Evolutionary conservation across 2,797 vertebrate genomes (phyloP).

Genomic region (Premnoplex brunnescens): DNA sequence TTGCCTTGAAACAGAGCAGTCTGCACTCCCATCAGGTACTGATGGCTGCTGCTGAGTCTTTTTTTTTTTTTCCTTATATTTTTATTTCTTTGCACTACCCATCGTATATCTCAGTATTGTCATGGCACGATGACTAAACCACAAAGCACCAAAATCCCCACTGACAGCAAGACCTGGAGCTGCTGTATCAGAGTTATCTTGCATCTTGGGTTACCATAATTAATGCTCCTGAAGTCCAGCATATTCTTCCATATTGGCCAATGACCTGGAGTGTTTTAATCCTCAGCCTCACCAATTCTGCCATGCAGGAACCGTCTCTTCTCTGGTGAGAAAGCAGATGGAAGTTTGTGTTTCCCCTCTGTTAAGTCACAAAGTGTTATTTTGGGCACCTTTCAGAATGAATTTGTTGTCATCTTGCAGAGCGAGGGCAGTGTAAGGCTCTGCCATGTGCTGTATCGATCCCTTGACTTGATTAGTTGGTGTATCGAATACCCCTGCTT

Average conservation of each 20-base stretch:
- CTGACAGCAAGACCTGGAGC: neutral
- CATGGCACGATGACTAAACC: neutral
- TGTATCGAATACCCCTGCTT: slow-evolving; percentile 80
- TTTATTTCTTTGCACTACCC: neutral
- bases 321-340: neutral
- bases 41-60: neutral
- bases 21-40: neutral
- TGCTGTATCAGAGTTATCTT: neutral
- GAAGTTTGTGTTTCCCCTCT: neutral
- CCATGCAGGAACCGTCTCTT: neutral
- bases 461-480: slow-evolving; percentile 79
- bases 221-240: neutral
- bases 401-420: slow-evolving; percentile 16
- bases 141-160: neutral
- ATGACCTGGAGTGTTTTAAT: neutral
- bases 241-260: neutral
- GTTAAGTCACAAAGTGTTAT: neutral
- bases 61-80: neutral
- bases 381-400: neutral
- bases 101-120: neutral
- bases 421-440: slow-evolving; percentile 13
- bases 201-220: neutral
- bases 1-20: neutral
- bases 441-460: slow-evolving; percentile 77
- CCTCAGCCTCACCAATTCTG: neutral